Evolutionary conservation across 2,888 invertebrate species (phyloP), one percentile per base, ranked within the genome.

Genomic region (Phragmatobia fuliginosa): DNA sequence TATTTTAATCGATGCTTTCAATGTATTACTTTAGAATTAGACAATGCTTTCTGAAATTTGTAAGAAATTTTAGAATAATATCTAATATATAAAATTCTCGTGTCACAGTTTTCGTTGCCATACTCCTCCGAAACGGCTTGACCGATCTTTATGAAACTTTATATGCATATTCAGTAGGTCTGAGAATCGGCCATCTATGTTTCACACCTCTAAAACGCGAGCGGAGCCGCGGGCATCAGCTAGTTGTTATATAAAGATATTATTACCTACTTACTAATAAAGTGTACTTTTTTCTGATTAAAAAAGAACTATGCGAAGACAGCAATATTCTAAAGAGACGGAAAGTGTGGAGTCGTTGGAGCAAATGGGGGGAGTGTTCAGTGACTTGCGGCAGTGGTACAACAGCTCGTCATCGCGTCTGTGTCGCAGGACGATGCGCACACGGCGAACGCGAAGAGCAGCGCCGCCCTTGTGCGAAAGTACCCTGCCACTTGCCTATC

Each of bases 331-430:
- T 91, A 63, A 88, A 82, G 64, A 79, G 70, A 31, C 91, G 92
- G 32, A 94, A 94, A 75, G 84, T 93, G 16, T 94, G 94, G 94
- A 94, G 94, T 79, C 88, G 93, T 32, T 94, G 94, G 94, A 88
- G 92, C 49, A 94, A 92, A 75, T 94, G 94, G 94, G 86, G 91
- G 11, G 80, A 81, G 2, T 94, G 94, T 76, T 93, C 94, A 0
- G 92, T 91, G 63, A 91, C 90, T 2, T 94, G 94, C 71, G 94
- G 94, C 0, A 77, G 79, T 3, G 94, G 94, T 0, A 80, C 69
- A 11, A 86, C 90, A 61, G 72, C 77, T 16, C 85, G 94, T 58
- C 84, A 80, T 67, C 88, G 94, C 5, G 63, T 87, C 2, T 94
- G 94, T 71, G 89, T 92, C 18, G 85, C 87, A 6, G 94, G 94